phyloP scores from a whole-genome alignment of 2,113 vertebrate genomes.

The Hepsetus odoe region DNA sequence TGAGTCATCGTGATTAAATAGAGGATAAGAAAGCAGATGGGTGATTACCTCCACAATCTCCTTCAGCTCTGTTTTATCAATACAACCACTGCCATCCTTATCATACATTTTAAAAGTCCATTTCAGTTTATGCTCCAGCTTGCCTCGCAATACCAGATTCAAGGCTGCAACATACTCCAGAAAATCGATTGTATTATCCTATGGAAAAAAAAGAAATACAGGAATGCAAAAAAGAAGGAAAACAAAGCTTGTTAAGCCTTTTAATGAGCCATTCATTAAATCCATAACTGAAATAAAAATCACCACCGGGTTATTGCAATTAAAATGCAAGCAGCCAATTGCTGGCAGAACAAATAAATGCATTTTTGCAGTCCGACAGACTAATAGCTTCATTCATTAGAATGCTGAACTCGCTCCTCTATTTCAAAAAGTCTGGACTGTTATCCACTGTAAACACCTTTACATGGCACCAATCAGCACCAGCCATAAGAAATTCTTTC shows the following conservation, averaged over 20 bases:
- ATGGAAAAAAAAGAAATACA: neutral
- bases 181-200: conserved; percentile 98
- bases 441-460: too few species aligned
- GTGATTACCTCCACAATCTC: conserved; percentile 90
- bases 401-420: too few species aligned
- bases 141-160: conserved; percentile 90
- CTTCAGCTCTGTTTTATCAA: conserved; percentile 90
- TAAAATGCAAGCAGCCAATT: neutral
- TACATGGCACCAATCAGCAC: too few species aligned
- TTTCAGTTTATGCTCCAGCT: conserved; percentile 92
- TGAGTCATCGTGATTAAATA: conserved; percentile 6
- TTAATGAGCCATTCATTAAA: neutral
- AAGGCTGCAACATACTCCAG: conserved; percentile 93
- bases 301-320: neutral
- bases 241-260: neutral
- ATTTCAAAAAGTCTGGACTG: too few species aligned
- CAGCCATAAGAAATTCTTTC: too few species aligned
- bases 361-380: too few species aligned
- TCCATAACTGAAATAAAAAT: neutral
- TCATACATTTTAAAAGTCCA: conserved; percentile 98
- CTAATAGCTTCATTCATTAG: too few species aligned
- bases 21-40: conserved; percentile 1
- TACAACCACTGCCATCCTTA: conserved; percentile 93
- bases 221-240: neutral
- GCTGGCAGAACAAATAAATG: neutral